Base-by-base conservation (phyloP, 2,888 invertebrate species). In the Schizaphis graminum region DNA sequence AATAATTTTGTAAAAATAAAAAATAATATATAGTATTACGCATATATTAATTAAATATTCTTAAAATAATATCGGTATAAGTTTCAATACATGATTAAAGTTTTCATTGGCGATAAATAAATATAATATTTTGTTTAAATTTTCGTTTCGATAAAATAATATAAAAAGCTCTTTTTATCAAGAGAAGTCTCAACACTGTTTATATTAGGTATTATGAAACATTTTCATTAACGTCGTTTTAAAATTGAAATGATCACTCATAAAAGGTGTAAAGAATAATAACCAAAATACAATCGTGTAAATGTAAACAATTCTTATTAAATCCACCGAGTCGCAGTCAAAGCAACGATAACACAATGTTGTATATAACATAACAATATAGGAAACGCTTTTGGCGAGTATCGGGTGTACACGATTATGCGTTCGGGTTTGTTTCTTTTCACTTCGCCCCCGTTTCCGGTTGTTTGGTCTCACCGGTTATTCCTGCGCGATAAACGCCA, bases 391-490 rank as follows among this genome's bases (percentile, higher is more conserved):
- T 91, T 91, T n/a, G 49, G 67, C 11, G 35, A 53, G 47, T n/a
- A 35, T 67, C 24, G 53, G n/a, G 35, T 28, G 47, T 35, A 13
- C 67, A 67, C 47, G 47, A 67, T 67, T 7, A n/a, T 16, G 26
- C 41, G 26, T 89, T 91, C 35, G 47, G 91, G 67, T 91, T 67
- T 77, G 91, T 91, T 91, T 49, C 67, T 67, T 91, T 91, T 89
- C 57, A 91, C 91, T 91, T 67, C 91, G 3, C 49, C 91, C 91
- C 67, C 35, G 49, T 91, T 91, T 91, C 91, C 91, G 91, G 67
- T 91, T 91, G 91, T 91, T 91, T 91, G 91, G 91, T 49, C 91
- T 91, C 91, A 91, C 67, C 67, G 91, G 67, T 91, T 91, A 91
- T 77, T 91, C 47, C 67, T 91, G 49, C 49, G 35, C 91, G 91